Evolutionary conservation across 2,113 vertebrate species (phyloP).

Genomic region (Gopherus evgoodei): DNA sequence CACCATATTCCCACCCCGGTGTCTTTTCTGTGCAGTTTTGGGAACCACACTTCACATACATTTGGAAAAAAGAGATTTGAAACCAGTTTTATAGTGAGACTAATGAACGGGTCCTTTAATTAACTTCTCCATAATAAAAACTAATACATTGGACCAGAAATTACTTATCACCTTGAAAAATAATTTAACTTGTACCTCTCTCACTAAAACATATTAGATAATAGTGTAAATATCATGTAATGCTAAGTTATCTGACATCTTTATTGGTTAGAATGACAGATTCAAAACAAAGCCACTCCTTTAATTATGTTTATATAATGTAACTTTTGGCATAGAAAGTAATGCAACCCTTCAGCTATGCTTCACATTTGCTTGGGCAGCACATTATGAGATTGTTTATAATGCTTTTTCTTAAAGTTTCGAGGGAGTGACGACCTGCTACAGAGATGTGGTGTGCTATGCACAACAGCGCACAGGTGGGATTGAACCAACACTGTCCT

Average conservation of each 20-base stretch:
- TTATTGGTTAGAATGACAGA: slow-evolving; percentile 73
- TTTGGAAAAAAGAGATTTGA: not conserved
- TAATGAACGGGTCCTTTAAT: not conserved
- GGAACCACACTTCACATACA: not conserved
- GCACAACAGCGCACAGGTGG: not conserved
- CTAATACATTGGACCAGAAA: not conserved
- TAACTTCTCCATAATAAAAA: not conserved
- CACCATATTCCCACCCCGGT: not conserved
- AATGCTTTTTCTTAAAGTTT: not conserved
- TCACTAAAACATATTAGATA: slow-evolving; percentile 51
- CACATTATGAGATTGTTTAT: slow-evolving; percentile 31
- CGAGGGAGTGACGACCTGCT: rapidly evolving
- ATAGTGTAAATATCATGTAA: slow-evolving; percentile 45
- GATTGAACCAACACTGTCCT: not conserved
- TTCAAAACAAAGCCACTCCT: slow-evolving; percentile 71
- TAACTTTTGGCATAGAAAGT: slow-evolving; percentile 69
- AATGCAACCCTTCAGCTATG: slow-evolving; percentile 70
- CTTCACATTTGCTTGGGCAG: slow-evolving; percentile 67
- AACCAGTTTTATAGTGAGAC: not conserved
- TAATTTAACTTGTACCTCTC: not conserved
- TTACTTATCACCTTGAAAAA: not conserved
- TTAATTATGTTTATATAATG: slow-evolving; percentile 75
- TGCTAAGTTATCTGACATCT: slow-evolving; percentile 72
- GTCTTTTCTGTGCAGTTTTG: not conserved
- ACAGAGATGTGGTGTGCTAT: not conserved